Conservation (phyloP, 2,113 vertebrate genomes). For the Sinocyclocheilus rhinocerous region DNA sequence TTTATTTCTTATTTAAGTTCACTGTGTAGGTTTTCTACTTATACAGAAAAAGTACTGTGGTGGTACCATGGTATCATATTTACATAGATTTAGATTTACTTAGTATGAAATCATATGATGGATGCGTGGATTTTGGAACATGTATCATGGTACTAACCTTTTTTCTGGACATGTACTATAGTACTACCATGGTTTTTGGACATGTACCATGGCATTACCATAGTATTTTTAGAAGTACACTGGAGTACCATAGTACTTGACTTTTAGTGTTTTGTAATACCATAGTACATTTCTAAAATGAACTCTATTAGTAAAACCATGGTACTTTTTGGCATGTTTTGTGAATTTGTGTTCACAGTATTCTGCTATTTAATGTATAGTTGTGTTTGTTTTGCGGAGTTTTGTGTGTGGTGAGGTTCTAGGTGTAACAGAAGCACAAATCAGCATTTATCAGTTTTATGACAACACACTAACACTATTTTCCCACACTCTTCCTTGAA, state of each 20-base stretch:
- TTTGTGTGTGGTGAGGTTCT: not conserved
- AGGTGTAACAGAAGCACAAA: not conserved
- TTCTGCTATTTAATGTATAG: not conserved
- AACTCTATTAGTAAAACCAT: not conserved
- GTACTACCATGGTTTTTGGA: not conserved
- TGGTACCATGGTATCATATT: too few species aligned
- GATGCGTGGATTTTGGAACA: too few species aligned
- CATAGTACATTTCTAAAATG: not conserved
- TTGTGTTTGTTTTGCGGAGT: conserved; percentile 1
- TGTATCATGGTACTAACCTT: too few species aligned
- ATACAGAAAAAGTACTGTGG: too few species aligned
- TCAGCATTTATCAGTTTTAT: conserved; percentile 32
- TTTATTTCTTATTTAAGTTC: not conserved
- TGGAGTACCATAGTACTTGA: not conserved
- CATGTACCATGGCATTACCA: not conserved
- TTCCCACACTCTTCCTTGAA: not conserved
- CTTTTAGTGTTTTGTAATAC: not conserved
- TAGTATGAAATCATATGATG: too few species aligned
- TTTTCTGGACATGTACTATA: not conserved
- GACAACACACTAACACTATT: conserved; percentile 19
- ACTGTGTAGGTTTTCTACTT: not conserved
- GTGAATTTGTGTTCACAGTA: not conserved
- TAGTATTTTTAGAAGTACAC: not conserved
- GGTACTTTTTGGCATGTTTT: not conserved
- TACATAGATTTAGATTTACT: too few species aligned